Evolutionary conservation across 2,888 invertebrate species (phyloP), one percentile per base, ranked within the genome.

Genomic region (Lasioglossum figueresi): DNA sequence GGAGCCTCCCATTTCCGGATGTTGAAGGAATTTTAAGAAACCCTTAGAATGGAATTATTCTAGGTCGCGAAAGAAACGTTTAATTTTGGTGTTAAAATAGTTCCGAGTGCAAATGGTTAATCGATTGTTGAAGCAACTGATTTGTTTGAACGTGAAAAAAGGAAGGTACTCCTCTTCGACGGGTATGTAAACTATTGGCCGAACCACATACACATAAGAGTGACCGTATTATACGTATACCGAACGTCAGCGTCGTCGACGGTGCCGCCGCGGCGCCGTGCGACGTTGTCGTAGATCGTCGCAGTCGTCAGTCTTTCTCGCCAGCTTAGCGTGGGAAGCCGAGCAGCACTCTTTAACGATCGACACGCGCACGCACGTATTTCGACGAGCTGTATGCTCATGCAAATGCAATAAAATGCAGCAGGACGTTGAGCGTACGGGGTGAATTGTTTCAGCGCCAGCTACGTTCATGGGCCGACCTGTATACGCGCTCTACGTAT

Each of bases 321-420:
- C 66, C 70, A 52, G 80, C 79, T 86, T 70, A 77, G 76, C 80
- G 87, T 84, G 86, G 86, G 83, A 89, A 86, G 86, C 80, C 86
- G 83, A 86, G 79, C 75, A 80, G 84, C 73, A 79, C 88, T 85
- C 86, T 89, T 89, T 89, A 89, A 89, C 88, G 88, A 88, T 84
- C 88, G 86, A n/a, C 82, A 74, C 63, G 52, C 82, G 56, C 80
- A 77, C 77, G 52, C 68, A 70, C 59, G 19, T 16, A 27, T 40
- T 19, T 63, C 63, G 34, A 8, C 56, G 14, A 16, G 43, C 34
- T 73, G 66, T 76, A 66, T 80, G 74, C 48, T 48, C 52, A 80
- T 80, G 85, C 82, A 82, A 86, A 88, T 80, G 86, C 84, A 84
- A 84, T 86, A 88, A 88, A 88, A 88, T 77, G 66, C 86, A 83